A percentile compares a stretch with the other conserved stretches of the same genome.
Conservation (phyloP, 2,113 vertebrate species). For the Cheirogaleus medius region DNA sequence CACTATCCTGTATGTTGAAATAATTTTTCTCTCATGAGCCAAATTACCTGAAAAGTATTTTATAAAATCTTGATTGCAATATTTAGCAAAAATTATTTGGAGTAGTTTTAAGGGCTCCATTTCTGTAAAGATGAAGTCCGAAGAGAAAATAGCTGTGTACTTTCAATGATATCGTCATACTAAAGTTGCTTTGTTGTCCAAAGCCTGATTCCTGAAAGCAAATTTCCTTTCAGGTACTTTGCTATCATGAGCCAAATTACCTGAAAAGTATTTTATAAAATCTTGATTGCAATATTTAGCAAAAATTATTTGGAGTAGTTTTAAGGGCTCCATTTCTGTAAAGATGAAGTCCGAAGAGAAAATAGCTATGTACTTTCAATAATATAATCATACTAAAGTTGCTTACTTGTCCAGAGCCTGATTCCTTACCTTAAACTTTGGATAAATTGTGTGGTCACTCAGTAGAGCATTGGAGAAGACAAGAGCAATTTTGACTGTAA, state of each 20-base stretch:
- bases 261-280: neutral
- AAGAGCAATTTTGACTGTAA: neutral
- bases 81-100: neutral
- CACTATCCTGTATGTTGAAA: neutral
- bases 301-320: neutral
- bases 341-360: neutral
- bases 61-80: neutral
- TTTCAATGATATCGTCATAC: neutral
- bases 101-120: neutral
- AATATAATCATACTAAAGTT: neutral
- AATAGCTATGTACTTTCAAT: neutral
- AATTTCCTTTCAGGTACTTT: too few species aligned
- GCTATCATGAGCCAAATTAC: neutral
- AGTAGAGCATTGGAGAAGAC: neutral
- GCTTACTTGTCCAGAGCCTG: neutral
- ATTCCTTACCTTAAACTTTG: neutral
- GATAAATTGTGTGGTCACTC: neutral
- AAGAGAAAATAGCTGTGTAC: neutral
- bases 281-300: neutral
- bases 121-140: neutral
- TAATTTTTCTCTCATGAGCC: neutral
- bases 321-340: neutral
- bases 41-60: neutral
- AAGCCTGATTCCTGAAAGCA: neutral
- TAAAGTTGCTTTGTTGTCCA: neutral